Base-by-base conservation (phyloP, 2,888 invertebrate species). In the Sericinus montela region DNA sequence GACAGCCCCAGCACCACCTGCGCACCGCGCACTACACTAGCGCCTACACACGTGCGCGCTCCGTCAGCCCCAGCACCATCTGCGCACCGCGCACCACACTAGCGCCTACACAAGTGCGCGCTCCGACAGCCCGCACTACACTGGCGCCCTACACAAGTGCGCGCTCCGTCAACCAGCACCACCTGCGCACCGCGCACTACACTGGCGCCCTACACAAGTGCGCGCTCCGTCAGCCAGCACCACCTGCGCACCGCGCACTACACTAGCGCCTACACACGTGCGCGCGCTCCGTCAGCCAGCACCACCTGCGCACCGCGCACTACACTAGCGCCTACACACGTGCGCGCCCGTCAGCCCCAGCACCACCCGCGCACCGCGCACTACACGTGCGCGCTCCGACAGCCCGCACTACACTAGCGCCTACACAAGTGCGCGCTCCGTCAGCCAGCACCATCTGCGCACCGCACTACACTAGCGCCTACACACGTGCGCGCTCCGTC, bases 361-460 rank as follows among this genome's bases (percentile, higher is more conserved):
- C 0, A 98, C 98, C 0, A 96, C 94, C 45, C 96, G 94, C 63
- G 96, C 4, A 94, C 94, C 63, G n/a, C n/a, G n/a, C 0, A 94
- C 93, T 16, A 94, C 93, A 72, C 64, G 63, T 30, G 65, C 65
- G 37, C 96, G 95, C 80, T 97, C 97, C 0, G 96, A 96, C 48
- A 96, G 81, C 0, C 92, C 92, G 87, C 13, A 95, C 94, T 55
- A 95, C 94, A 88, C 98, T 95, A 62, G 25, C 15, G 35, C 13
- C 29, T n/a, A n/a, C n/a, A n/a, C n/a, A n/a, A n/a, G n/a, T n/a
- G n/a, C 99, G 83, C 99, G 99, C 88, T 98, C 97, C 29, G 89
- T 85, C 0, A 89, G 75, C 1, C 96, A 91, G n/a, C n/a, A n/a
- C n/a, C n/a, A n/a, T n/a, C n/a, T 54, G 93, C 93, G 60, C 98